Percentiles rank a stretch among this genome's conserved stretches.
These are phyloP conservation scores for Synergus gifuensis DNA, from an alignment of 2,888 invertebrate genomes.

Conservation along the genomic window DNA sequence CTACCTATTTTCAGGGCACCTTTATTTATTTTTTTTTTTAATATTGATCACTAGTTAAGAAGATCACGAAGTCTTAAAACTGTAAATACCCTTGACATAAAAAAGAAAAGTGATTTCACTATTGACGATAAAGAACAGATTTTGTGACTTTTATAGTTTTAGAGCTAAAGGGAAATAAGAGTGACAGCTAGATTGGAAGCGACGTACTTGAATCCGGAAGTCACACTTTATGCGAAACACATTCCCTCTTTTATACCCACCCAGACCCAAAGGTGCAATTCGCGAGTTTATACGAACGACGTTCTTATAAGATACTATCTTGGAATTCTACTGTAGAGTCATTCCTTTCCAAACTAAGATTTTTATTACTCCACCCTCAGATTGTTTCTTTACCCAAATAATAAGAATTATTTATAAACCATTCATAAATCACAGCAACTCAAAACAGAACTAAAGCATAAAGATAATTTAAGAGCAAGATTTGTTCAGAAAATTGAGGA, in stretches of 20 bases:
- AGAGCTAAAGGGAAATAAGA: conserved; percentile 20
- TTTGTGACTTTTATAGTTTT: conserved; percentile 16
- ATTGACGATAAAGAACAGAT: conserved; percentile 14
- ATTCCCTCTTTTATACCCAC: conserved; percentile 22
- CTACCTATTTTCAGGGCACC: neutral
- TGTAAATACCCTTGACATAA: neutral
- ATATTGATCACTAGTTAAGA: neutral
- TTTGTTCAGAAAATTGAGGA: too few relatives aligned
- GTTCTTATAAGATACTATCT: conserved; percentile 24
- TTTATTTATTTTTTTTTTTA: neutral
- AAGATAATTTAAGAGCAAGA: neutral
- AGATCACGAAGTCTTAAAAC: neutral
- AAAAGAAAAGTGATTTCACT: neutral
- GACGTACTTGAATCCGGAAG: conserved; percentile 25
- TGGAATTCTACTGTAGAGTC: conserved; percentile 16
- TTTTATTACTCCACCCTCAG: conserved; percentile 20
- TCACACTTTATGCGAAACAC: conserved; percentile 32
- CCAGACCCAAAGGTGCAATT: conserved; percentile 33
- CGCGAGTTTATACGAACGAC: conserved; percentile 17
- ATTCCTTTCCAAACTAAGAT: conserved; percentile 16
- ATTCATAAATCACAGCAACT: neutral
- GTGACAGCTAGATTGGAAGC: conserved; percentile 9
- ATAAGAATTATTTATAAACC: neutral
- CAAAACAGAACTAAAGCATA: too few relatives aligned
- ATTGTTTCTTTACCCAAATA: neutral